These are phyloP conservation scores for Nothobranchius furzeri DNA, from an alignment of 2,113 vertebrate genomes.

Conservation along the genomic window DNA sequence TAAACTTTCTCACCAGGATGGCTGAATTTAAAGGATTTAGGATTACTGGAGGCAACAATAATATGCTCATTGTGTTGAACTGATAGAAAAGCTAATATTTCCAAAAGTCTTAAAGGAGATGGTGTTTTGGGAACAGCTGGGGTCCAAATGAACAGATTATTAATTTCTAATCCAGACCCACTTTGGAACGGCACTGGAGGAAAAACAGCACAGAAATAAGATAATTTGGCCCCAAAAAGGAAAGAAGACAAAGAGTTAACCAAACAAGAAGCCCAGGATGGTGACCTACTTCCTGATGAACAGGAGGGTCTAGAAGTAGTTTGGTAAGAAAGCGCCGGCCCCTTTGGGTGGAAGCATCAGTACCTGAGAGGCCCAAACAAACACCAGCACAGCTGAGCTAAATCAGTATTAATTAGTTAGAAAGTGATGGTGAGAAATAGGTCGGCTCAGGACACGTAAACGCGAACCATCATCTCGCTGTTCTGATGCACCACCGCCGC, in stretches of 20 bases:
- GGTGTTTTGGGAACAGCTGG: background rate
- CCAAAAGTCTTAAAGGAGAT: background rate
- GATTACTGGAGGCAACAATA: background rate
- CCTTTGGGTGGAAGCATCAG: background rate
- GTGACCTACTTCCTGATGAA: conserved; percentile 28
- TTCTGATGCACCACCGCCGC: too few relatives aligned
- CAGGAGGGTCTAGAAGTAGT: conserved; percentile 27
- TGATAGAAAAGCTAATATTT: background rate
- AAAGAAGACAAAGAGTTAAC: background rate
- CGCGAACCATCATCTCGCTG: too few relatives aligned
- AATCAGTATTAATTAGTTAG: conserved; percentile 21
- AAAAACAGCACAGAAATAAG: too few relatives aligned
- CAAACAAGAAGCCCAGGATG: conserved; percentile 3
- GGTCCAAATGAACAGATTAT: background rate
- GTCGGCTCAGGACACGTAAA: too few relatives aligned
- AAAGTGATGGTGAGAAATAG: background rate
- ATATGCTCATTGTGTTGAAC: background rate
- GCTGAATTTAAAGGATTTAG: too few relatives aligned
- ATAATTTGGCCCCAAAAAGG: too few relatives aligned
- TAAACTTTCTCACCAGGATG: background rate
- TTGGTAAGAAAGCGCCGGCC: background rate
- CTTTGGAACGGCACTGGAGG: too few relatives aligned
- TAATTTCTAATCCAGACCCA: too few relatives aligned
- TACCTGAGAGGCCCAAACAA: conserved; percentile 28
- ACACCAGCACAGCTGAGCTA: conserved; percentile 8